phyloP scores from a whole-genome alignment of 2,888 invertebrate species.

The Ferdinandea cuprea region DNA sequence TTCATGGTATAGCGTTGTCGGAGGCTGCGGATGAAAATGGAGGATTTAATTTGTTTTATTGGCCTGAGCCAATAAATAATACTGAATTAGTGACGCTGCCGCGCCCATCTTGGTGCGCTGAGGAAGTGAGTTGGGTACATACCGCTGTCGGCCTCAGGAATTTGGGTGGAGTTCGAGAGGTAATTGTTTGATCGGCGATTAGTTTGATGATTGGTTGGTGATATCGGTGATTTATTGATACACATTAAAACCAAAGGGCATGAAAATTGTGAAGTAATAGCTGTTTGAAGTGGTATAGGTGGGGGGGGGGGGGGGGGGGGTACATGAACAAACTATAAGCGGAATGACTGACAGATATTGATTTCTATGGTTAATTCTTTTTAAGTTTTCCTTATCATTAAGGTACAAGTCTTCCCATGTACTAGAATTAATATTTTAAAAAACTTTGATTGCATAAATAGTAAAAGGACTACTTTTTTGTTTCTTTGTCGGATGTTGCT shows the following conservation, averaged over 20 bases:
- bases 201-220: conserved; percentile 68
- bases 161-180: conserved; percentile 55
- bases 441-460: too few species aligned
- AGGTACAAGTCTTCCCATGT: too few species aligned
- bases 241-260: conserved; percentile 45
- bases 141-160: conserved; percentile 2
- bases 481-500: too few species aligned
- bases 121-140: neutral
- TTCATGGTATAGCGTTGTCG: neutral
- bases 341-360: neutral
- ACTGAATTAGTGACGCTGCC: conserved; percentile 67
- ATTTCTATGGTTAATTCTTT: too few species aligned
- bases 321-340: too few species aligned
- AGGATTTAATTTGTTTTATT: conserved; percentile 72
- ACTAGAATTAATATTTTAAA: too few species aligned
- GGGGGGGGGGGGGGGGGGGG: too few species aligned
- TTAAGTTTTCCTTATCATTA: too few species aligned
- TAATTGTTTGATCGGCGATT: conserved; percentile 74
- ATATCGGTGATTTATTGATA: conserved; percentile 67
- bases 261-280: conserved; percentile 56
- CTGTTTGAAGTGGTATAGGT: neutral
- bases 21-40: conserved; percentile 36
- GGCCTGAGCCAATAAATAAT: conserved; percentile 66
- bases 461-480: too few species aligned
- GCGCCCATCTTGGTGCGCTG: conserved; percentile 36